Evolutionary conservation across 2,888 invertebrate species (phyloP).

Genomic region (Chelonus formosanus): DNA sequence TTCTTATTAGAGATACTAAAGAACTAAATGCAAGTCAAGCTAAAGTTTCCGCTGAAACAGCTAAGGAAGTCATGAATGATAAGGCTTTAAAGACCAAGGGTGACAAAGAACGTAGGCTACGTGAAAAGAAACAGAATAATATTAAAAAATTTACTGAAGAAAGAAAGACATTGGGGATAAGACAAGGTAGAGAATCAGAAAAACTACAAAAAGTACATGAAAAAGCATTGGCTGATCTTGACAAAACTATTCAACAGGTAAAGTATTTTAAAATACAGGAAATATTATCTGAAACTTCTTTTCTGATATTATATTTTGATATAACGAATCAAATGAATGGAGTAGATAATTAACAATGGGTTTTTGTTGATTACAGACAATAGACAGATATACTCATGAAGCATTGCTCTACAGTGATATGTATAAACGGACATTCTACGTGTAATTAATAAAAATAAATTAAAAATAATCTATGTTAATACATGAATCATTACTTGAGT

Average conservation of each 20-base stretch:
- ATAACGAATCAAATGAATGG: too few species aligned
- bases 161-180: slow-evolving; percentile 68
- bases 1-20: slow-evolving; percentile 69
- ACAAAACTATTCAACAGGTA: slow-evolving; percentile 64
- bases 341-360: not conserved
- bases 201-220: slow-evolving; percentile 71
- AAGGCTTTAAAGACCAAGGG: slow-evolving; percentile 74
- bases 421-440: slow-evolving; percentile 66
- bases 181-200: slow-evolving; percentile 69
- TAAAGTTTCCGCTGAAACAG: slow-evolving; percentile 74
- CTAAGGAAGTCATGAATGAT: slow-evolving; percentile 72
- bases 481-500: slow-evolving; percentile 7
- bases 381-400: slow-evolving; percentile 65
- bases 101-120: slow-evolving; percentile 71
- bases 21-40: slow-evolving; percentile 74
- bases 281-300: too few species aligned
- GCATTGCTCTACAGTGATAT: slow-evolving; percentile 63
- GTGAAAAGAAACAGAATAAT: slow-evolving; percentile 72
- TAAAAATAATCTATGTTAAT: slow-evolving; percentile 9
- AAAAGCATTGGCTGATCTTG: slow-evolving; percentile 67
- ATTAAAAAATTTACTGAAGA: slow-evolving; percentile 75
- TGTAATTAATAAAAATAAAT: slow-evolving; percentile 46
- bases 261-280: slow-evolving; percentile 33
- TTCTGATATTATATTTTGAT: too few species aligned
- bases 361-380: slow-evolving; percentile 55